A percentile compares a stretch with the other conserved stretches of the same genome.
Conservation (phyloP, 1,140 invertebrate genomes). For the Megathymus violae region DNA sequence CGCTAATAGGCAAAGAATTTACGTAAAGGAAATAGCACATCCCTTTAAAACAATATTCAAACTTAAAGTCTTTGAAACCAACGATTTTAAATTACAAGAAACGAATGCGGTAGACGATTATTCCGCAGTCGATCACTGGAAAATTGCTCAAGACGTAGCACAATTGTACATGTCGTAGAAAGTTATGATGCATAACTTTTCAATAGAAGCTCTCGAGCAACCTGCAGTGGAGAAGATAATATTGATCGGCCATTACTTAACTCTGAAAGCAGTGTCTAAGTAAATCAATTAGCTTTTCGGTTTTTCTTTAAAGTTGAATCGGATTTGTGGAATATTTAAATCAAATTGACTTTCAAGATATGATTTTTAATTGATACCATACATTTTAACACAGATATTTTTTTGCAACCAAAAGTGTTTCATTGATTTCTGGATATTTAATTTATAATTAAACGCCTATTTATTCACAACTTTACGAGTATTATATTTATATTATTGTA, state of each 20-base stretch:
- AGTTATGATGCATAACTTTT: slow-evolving; percentile 28
- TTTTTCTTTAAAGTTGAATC: too few relatives aligned
- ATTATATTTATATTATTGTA: too few relatives aligned
- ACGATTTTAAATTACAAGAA: background rate
- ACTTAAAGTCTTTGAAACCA: background rate
- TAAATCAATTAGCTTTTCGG: background rate
- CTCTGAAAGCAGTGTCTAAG: background rate
- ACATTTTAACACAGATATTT: too few relatives aligned
- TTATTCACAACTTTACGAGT: too few relatives aligned
- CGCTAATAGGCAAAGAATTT: background rate
- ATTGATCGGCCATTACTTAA: background rate
- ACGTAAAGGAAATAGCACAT: background rate
- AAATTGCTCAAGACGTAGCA: slow-evolving; percentile 19
- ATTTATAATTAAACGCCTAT: too few relatives aligned
- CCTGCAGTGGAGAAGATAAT: background rate
- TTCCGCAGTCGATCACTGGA: slow-evolving; percentile 23
- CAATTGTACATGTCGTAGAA: slow-evolving; percentile 21
- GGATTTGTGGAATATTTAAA: too few relatives aligned
- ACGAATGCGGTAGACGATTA: slow-evolving; percentile 3
- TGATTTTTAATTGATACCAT: too few relatives aligned
- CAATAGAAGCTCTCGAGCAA: background rate
- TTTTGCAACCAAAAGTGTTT: too few relatives aligned
- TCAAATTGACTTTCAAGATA: too few relatives aligned
- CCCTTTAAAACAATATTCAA: background rate
- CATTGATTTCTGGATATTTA: too few relatives aligned